Evolutionary conservation across 1,140 invertebrate genomes (phyloP).

Genomic region (Drosophila pachea): DNA sequence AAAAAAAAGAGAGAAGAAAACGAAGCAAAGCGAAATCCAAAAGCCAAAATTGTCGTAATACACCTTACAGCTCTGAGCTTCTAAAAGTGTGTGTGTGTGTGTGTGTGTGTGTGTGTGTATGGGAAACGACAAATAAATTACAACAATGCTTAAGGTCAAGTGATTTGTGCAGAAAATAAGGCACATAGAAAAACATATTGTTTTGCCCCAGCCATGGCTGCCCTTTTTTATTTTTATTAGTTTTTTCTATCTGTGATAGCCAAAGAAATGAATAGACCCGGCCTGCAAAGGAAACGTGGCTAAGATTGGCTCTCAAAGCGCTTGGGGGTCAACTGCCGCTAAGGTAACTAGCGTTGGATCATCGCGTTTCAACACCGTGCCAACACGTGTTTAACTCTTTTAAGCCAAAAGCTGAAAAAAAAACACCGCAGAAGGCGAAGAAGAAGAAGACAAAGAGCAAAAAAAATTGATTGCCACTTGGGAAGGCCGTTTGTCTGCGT

Average conservation of each 20-base stretch:
- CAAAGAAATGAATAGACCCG: slow-evolving; percentile 65
- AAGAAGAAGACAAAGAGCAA: slow-evolving; percentile 12
- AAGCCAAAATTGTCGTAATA: slow-evolving; percentile 62
- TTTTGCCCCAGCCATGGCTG: slow-evolving; percentile 41
- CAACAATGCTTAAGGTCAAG: slow-evolving; percentile 75
- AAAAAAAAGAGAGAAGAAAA: slow-evolving; percentile 1
- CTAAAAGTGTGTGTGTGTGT: slow-evolving; percentile 38
- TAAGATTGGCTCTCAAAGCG: slow-evolving; percentile 48
- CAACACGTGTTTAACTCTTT: slow-evolving; percentile 36
- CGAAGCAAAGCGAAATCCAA: background rate
- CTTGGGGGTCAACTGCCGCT: slow-evolving; percentile 72
- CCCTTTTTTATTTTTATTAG: slow-evolving; percentile 19
- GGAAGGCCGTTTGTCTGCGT: slow-evolving; percentile 62
- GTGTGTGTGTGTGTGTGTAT: slow-evolving; percentile 32
- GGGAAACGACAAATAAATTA: slow-evolving; percentile 73
- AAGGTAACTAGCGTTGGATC: slow-evolving; percentile 60
- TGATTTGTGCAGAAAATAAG: slow-evolving; percentile 75
- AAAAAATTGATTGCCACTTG: slow-evolving; percentile 72
- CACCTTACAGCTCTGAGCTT: slow-evolving; percentile 59
- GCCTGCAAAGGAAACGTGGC: slow-evolving; percentile 58
- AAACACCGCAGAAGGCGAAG: background rate
- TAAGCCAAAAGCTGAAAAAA: background rate
- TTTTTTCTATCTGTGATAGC: slow-evolving; percentile 41
- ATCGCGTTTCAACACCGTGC: slow-evolving; percentile 61
- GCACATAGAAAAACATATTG: slow-evolving; percentile 76